Base-by-base conservation (phyloP, 2,113 vertebrate species). In the Emydocephalus ijimae region DNA sequence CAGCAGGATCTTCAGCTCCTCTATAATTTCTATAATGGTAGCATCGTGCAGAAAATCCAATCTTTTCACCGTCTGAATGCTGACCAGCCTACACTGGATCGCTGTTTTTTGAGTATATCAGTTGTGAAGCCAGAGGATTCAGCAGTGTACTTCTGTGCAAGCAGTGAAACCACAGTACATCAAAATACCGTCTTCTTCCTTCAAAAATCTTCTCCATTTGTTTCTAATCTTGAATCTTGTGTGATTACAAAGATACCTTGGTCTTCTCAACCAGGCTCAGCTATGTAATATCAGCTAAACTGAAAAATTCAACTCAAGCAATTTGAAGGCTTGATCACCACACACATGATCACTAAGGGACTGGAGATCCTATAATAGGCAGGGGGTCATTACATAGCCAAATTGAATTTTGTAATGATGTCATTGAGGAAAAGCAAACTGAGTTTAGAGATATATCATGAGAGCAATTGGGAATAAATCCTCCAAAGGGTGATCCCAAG, bases 101-200 rank as follows among this genome's bases (percentile, higher is more conserved):
- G 2, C 21, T 86, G n/a, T 23, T 3, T 24, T 43, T 48, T 92
- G 85, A 88, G 26, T 0, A 90, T 81, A 56, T 74, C 29, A 8
- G 15, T n/a, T 3, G 85, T 45, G 3, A 8, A 43, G 9, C 50
- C 2, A 10, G 11, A 89, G 43, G 6, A 88, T 48, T 48, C 61
- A 34, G 56, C 43, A 0, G 26, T 54, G 18, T 54, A 93, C 64
- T 55, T 91, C 91, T 95, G 95, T 18, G 90, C 94, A 50, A 95
- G 87, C 87, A 39, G 87, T n/a, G 1, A 18, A 10, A 3, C 85
- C 93, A 94, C 94, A 94, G 90, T 1, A 9, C 20, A 39, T 7
- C 88, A 29, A 15, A 14, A 39, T 23, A 43, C 29, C 7, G 11
- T 0, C 24, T 9, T n/a, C 59, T 11, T 59, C 87, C 61, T 74